These are phyloP conservation scores for Papilio protenor DNA, from an alignment of 2,888 invertebrate species.

Conservation along the genomic window DNA sequence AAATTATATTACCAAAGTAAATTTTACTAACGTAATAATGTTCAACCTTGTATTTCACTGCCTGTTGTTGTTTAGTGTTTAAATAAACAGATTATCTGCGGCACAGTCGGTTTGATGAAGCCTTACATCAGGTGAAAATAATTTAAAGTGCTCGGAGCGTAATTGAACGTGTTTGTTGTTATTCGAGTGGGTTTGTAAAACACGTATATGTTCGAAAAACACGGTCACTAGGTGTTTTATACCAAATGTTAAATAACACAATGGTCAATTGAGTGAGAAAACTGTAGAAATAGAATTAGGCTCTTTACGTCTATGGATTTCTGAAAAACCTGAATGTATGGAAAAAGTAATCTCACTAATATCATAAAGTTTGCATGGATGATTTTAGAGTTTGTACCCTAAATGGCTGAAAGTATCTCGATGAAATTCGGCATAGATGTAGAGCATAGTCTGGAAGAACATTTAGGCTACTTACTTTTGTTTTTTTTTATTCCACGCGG, in stretches of 20 bases:
- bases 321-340: neutral
- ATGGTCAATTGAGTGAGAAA: neutral
- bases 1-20: too few relatives aligned
- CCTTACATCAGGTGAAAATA: constrained; percentile 10
- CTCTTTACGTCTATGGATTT: neutral
- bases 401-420: too few relatives aligned
- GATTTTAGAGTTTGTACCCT: too few relatives aligned
- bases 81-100: neutral
- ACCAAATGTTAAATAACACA: neutral
- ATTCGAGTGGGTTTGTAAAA: neutral
- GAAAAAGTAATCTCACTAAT: too few relatives aligned
- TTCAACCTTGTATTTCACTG: neutral
- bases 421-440: too few relatives aligned
- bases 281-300: neutral
- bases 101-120: neutral
- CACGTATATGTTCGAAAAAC: neutral
- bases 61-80: neutral
- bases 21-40: neutral
- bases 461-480: too few relatives aligned
- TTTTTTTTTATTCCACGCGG: too few relatives aligned
- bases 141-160: neutral
- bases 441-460: too few relatives aligned
- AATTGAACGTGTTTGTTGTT: neutral
- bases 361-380: too few relatives aligned
- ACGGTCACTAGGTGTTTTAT: neutral